Evolutionary conservation across 2,888 invertebrate species (phyloP), one percentile per base, ranked within the genome.

Genomic region (Tetheella fluctuosa): DNA sequence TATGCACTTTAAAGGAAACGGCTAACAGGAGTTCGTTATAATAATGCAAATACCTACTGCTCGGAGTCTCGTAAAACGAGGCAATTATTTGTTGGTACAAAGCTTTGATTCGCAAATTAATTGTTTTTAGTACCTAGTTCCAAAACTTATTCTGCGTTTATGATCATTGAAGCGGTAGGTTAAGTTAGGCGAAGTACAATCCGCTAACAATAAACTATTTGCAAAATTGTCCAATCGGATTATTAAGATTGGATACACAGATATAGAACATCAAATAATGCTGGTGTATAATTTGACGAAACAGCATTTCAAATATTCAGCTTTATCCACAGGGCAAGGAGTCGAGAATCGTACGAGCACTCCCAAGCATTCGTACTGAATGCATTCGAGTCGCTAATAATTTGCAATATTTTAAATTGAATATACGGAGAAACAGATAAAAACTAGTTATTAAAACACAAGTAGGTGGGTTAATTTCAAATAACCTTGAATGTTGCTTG

Each of bases 21-120:
- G 69, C 72, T 64, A 70, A 75, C 72, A 70, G 70, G 72, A 70
- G 71, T 74, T 77, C 71, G 72, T 76, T 77, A 76, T 74, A 77
- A 73, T 74, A 74, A 74, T 75, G 73, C 68, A 73, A 80, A 80
- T 74, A 76, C 74, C 74, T n/a, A n/a, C n/a, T n/a, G 63, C 63
- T 68, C 64, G 67, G 65, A 73, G 70, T 68, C 66, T 69, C 58
- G 67, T 60, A 61, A 63, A 70, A 70, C 69, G 64, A 73, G 69
- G 59, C 65, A 62, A 65, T 70, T 68, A 68, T 67, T 67, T 65
- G 67, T 64, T 67, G 65, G 65, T 63, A 67, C 67, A 70, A 69
- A 68, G 70, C 67, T 70, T n/a, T 2, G n/a, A 48, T 70, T 75
- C 64, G 66, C 66, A 70, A 72, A 67, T 68, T 64, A 70, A 70